phyloP scores from a whole-genome alignment of 2,113 vertebrate species.

The Protobothrops flavoviridis region DNA sequence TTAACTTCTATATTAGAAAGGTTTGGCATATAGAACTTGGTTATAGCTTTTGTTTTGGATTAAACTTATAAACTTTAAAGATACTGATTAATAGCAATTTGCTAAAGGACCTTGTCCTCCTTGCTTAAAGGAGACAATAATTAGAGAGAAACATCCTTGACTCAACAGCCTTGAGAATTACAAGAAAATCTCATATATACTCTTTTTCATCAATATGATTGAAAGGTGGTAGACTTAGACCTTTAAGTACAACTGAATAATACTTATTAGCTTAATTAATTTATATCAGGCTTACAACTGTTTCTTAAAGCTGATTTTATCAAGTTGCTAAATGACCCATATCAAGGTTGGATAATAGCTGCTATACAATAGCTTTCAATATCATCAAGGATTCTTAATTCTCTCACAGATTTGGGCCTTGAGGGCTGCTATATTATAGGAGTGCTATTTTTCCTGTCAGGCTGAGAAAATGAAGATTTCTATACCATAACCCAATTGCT shows the following conservation, averaged over 20 bases:
- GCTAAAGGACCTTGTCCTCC: background rate
- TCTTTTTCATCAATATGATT: background rate
- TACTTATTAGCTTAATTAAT: background rate
- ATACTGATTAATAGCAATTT: background rate
- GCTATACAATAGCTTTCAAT: background rate
- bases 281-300: background rate
- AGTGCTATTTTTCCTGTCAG: background rate
- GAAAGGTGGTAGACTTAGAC: background rate
- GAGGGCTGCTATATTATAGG: background rate
- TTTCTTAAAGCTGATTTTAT: background rate
- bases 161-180: background rate
- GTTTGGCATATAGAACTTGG: background rate
- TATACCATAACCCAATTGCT: background rate
- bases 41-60: background rate
- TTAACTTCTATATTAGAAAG: background rate
- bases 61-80: background rate
- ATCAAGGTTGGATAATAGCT: background rate
- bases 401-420: background rate
- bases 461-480: background rate
- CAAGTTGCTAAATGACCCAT: background rate
- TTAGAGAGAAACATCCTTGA: background rate
- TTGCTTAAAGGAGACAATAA: background rate
- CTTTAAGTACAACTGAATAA: background rate
- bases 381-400: background rate
- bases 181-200: background rate